phyloP scores from a whole-genome alignment of 2,888 invertebrate species.

The Pristionchus maxplancki region DNA sequence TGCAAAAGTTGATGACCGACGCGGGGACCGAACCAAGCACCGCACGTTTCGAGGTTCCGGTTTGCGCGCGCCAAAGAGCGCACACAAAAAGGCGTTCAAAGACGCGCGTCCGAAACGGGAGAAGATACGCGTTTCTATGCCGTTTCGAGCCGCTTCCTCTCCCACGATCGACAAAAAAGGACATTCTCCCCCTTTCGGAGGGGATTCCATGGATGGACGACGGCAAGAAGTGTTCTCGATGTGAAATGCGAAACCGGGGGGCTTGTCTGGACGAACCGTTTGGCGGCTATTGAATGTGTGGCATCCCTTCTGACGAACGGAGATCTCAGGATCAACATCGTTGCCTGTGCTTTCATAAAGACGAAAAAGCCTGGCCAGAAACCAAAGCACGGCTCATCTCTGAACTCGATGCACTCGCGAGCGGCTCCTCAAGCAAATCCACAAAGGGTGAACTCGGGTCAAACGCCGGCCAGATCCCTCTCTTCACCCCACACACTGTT shows the following conservation, averaged over 20 bases:
- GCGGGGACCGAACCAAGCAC: too few relatives aligned
- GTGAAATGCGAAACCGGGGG: constrained; percentile 22
- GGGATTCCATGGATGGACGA: neutral
- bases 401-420: neutral
- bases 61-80: neutral
- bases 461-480: neutral
- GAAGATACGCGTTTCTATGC: neutral
- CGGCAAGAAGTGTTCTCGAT: neutral
- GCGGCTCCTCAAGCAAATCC: neutral
- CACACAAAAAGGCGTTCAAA: neutral
- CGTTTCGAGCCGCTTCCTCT: neutral
- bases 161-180: neutral
- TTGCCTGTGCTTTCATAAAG: too few relatives aligned
- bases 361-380: neutral
- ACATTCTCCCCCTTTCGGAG: neutral
- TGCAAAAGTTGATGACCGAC: too few relatives aligned
- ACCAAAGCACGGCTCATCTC: neutral
- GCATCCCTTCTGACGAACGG: neutral
- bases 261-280: neutral
- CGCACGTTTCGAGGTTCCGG: neutral
- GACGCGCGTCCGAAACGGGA: neutral
- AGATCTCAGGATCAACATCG: neutral
- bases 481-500: neutral
- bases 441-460: neutral
- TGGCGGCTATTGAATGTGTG: neutral